phyloP scores from a whole-genome alignment of 2,888 invertebrate genomes.

The Cephus sareptanus region DNA sequence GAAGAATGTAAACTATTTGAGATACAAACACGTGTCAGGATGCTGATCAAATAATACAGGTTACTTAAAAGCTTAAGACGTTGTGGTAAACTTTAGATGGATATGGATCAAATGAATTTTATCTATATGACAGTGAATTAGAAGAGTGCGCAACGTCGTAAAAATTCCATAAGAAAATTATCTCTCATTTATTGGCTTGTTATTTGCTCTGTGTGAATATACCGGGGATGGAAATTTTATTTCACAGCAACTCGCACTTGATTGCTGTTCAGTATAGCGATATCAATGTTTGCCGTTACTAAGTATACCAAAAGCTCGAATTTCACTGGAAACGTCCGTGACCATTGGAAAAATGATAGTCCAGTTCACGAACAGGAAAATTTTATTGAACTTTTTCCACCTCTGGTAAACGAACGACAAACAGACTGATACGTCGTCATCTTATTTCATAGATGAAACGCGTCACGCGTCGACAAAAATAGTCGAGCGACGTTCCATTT shows the following conservation, averaged over 20 bases:
- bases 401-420: not conserved
- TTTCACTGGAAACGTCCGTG: not conserved
- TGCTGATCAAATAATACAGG: not conserved
- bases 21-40: not conserved
- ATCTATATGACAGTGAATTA: not conserved
- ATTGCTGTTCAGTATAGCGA: not conserved
- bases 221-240: not conserved
- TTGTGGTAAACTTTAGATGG: not conserved
- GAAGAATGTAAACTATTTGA: too few relatives aligned
- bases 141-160: not conserved
- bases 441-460: not conserved
- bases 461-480: slow-evolving; percentile 1
- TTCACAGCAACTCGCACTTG: not conserved
- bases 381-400: not conserved
- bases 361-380: not conserved
- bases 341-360: not conserved
- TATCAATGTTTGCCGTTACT: not conserved
- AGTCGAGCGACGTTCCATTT: not conserved
- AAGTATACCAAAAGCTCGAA: not conserved
- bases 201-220: not conserved
- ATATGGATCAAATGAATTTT: not conserved
- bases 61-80: not conserved
- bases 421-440: not conserved
- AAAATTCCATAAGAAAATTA: not conserved
- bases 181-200: not conserved